A percentile compares a stretch with the other conserved stretches of the same genome.
Conservation (phyloP, 2,113 vertebrate species). For the Paratilapia polleni region DNA sequence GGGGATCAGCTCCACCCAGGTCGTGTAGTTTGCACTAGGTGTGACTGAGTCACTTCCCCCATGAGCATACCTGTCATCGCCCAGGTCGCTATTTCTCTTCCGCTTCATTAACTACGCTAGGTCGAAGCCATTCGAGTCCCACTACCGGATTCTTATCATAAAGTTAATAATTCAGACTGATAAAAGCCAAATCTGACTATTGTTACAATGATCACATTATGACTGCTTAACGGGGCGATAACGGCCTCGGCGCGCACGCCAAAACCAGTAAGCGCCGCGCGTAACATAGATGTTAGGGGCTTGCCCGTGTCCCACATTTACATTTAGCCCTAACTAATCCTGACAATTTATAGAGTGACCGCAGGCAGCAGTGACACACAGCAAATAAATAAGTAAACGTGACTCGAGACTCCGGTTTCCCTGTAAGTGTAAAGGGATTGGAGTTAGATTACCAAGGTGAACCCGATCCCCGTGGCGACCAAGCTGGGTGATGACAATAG, state of each 20-base stretch:
- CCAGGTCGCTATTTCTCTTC: slow-evolving; percentile 21
- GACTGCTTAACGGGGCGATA: not conserved
- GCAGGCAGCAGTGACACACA: slow-evolving; percentile 50
- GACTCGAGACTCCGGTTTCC: slow-evolving; percentile 65
- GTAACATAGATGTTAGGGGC: slow-evolving; percentile 35
- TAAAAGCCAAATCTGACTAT: slow-evolving; percentile 25
- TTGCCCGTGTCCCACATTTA: slow-evolving; percentile 31
- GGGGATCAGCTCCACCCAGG: slow-evolving; percentile 32
- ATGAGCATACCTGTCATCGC: slow-evolving; percentile 55
- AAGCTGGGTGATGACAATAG: slow-evolving; percentile 43
- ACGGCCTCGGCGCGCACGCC: not conserved
- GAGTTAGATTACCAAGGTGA: slow-evolving; percentile 69
- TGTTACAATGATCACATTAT: not conserved
- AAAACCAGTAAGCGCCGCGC: slow-evolving; percentile 23
- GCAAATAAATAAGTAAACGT: slow-evolving; percentile 75
- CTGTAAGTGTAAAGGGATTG: slow-evolving; percentile 69
- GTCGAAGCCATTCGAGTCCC: slow-evolving; percentile 14
- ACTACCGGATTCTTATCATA: slow-evolving; percentile 36
- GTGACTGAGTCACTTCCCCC: slow-evolving; percentile 56
- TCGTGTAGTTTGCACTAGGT: slow-evolving; percentile 21
- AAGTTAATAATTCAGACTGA: slow-evolving; percentile 64
- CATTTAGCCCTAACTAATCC: slow-evolving; percentile 59
- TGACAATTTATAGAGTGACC: slow-evolving; percentile 61
- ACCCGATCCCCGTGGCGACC: slow-evolving; percentile 59
- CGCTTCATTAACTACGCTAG: slow-evolving; percentile 43